These are phyloP conservation scores for Astyanax mexicanus DNA, from an alignment of 2,797 vertebrate genomes.

Conservation along the genomic window DNA sequence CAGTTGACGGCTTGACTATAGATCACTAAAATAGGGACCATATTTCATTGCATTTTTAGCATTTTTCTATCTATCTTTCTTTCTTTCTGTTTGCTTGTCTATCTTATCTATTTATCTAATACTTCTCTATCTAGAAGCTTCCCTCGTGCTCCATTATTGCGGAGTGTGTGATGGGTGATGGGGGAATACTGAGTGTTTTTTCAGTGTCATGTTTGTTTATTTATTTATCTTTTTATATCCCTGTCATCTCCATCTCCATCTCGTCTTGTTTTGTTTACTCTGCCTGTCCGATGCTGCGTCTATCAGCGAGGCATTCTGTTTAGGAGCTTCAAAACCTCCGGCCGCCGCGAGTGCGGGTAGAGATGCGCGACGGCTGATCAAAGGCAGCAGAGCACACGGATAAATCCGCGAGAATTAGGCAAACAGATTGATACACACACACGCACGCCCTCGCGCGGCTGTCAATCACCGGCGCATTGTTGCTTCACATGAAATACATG, in stretches of 20 bases:
- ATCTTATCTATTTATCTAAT: too few relatives aligned
- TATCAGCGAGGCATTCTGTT: background rate
- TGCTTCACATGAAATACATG: background rate
- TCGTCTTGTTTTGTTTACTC: slow-evolving; percentile 12
- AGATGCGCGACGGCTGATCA: background rate
- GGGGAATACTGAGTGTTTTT: background rate
- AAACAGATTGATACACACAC: background rate
- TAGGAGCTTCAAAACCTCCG: background rate
- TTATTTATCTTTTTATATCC: background rate
- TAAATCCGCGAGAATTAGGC: background rate
- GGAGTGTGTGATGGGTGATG: background rate
- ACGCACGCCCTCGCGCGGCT: background rate
- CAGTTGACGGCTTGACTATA: too few relatives aligned
- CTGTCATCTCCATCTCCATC: background rate
- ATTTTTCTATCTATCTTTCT: too few relatives aligned
- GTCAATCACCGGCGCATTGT: background rate
- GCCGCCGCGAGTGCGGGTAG: background rate
- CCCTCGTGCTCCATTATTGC: background rate
- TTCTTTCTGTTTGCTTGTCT: too few relatives aligned
- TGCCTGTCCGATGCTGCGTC: slow-evolving; percentile 1
- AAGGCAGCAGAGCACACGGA: background rate
- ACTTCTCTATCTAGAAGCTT: background rate
- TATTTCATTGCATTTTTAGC: too few relatives aligned
- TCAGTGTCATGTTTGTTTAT: background rate
- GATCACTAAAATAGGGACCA: too few relatives aligned